Evolutionary conservation across 2,888 invertebrate species (phyloP), one percentile per base, ranked within the genome.

Genomic region (Dichetophora obliterata): DNA sequence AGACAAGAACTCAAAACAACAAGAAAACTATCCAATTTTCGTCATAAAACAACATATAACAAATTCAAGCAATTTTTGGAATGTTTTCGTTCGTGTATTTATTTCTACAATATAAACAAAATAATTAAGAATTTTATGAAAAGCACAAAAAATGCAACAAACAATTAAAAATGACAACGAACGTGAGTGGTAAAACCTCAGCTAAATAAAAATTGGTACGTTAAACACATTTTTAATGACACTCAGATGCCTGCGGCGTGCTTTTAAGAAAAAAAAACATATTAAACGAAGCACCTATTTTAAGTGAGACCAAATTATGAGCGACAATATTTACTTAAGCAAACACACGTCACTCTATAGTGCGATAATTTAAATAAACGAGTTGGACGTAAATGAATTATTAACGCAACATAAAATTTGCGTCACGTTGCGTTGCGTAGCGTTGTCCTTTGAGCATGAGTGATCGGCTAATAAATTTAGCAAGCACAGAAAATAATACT

Each of bases 381-480:
- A 74, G 31, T 72, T 52, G 57, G 75, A 59, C 76, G 63, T 71
- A 74, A 76, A 61, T 72, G 75, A 78, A 76, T 75, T 75, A 78
- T 78, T 75, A 76, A 71, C 71, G 76, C 66, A 22, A 22, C 73
- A 75, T 69, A 31, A 43, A 72, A 77, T 77, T 75, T 75, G 50
- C 75, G 19, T 16, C 57, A 16, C 14, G 57, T 50, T 52, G 63
- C n/a, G 22, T 65, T 34, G 59, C 66, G 37, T 37, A 19, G 43
- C 66, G 22, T 14, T 43, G n/a, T 37, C 66, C 66, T 66, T 66
- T 66, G 22, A 66, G 48, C 34, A 63, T 63, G 63, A 63, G 16
- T 63, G 63, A 63, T 63, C 34, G 63, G 63, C 16, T 63, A 63
- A 63, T 34, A 63, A 63, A 63, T 63, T 27, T n/a, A n/a, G 34